Conservation (phyloP, 2,113 vertebrate genomes). For the Thryonomys swinderianus region DNA sequence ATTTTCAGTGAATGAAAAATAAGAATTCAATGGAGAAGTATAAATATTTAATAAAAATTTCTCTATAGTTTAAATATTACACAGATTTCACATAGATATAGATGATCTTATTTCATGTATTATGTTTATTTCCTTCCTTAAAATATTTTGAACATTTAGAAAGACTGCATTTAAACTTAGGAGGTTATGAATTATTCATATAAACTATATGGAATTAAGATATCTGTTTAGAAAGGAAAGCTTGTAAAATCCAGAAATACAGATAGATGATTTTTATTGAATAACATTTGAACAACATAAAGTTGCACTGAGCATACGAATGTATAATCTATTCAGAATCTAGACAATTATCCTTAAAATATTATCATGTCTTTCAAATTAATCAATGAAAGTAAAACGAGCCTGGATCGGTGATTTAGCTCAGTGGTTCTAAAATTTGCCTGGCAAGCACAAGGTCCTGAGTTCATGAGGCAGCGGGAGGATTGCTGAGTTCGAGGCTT, state of each 20-base stretch:
- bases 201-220: conserved; percentile 62
- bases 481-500: no score
- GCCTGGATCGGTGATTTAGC: no score
- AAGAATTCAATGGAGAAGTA: background rate
- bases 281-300: conserved; percentile 32
- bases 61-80: background rate
- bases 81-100: conserved; percentile 64
- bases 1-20: background rate
- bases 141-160: conserved; percentile 70
- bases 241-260: conserved; percentile 29
- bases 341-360: conserved; percentile 45
- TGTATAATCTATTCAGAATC: background rate
- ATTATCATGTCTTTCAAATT: background rate
- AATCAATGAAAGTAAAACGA: conserved; percentile 1
- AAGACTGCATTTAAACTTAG: conserved; percentile 80
- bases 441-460: no score
- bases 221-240: conserved; percentile 38
- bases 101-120: background rate
- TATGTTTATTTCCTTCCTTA: conserved; percentile 57
- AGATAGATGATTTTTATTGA: conserved; percentile 14
- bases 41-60: background rate
- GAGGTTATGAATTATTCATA: conserved; percentile 81
- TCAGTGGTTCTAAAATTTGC: no score
- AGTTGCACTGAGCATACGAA: conserved; percentile 1
- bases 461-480: no score